A percentile compares a stretch with the other conserved stretches of the same genome.
Evolutionary conservation across 2,888 invertebrate species (phyloP).

Genomic region (Lacanobia wlatinum): DNA sequence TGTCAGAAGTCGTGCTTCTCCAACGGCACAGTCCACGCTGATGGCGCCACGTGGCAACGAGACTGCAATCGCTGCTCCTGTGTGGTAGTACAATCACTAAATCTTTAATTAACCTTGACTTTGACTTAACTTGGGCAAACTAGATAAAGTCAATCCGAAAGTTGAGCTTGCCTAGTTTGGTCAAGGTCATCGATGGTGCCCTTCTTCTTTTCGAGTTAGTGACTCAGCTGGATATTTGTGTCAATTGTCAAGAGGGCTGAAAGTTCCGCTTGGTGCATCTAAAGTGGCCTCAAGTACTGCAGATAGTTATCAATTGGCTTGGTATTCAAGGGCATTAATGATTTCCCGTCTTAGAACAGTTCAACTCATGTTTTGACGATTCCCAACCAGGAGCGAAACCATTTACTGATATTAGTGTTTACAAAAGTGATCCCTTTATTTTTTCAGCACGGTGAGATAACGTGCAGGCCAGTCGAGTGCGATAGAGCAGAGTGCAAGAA

Average conservation of each 20-base stretch:
- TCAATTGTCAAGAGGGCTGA: too few species aligned
- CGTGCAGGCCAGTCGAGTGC: constrained; percentile 96
- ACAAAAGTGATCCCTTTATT: constrained; percentile 13
- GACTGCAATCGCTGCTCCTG: constrained; percentile 97
- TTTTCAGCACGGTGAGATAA: constrained; percentile 95
- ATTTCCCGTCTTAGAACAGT: neutral
- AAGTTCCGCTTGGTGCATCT: neutral
- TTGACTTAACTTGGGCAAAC: neutral
- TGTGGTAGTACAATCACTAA: constrained; percentile 89
- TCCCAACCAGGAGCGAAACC: too few species aligned
- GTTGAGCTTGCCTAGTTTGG: neutral
- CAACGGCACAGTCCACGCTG: constrained; percentile 95
- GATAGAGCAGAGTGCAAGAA: constrained; percentile 94
- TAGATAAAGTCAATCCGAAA: neutral
- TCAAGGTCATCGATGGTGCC: too few species aligned
- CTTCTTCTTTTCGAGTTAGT: neutral
- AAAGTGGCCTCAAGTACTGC: too few species aligned
- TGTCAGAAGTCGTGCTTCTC: constrained; percentile 96
- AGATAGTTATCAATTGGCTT: neutral
- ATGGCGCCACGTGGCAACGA: constrained; percentile 96
- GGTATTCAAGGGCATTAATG: neutral
- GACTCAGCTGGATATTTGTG: neutral
- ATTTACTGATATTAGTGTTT: neutral
- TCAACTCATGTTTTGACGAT: neutral
- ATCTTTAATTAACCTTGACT: neutral